Conservation (phyloP, 2,113 vertebrate species). For the Okapia johnstoni region DNA sequence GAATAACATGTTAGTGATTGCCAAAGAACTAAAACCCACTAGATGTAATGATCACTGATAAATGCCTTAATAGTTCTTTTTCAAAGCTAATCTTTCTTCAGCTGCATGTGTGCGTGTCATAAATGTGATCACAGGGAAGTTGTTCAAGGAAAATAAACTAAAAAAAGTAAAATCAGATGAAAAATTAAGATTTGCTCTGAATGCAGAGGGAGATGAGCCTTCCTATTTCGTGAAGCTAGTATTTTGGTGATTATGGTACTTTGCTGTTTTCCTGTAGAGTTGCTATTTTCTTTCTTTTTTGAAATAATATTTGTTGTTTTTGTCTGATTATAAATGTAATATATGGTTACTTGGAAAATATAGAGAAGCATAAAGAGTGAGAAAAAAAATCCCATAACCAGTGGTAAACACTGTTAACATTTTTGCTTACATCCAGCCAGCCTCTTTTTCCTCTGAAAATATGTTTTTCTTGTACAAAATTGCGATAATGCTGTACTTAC, state of each 20-base stretch:
- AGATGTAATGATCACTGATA: slow-evolving; percentile 28
- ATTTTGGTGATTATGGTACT: slow-evolving; percentile 18
- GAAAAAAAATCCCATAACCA: slow-evolving; percentile 22
- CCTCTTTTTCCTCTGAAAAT: slow-evolving; percentile 50
- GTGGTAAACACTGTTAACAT: slow-evolving; percentile 39
- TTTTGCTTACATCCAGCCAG: slow-evolving; percentile 33
- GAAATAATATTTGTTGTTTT: slow-evolving; percentile 43
- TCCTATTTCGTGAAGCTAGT: slow-evolving; percentile 4
- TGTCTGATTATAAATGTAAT: slow-evolving; percentile 38
- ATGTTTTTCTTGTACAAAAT: slow-evolving; percentile 57
- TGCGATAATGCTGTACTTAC: slow-evolving; percentile 49
- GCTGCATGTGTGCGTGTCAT: not conserved
- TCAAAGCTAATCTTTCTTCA: slow-evolving; percentile 20
- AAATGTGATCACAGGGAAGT: not conserved
- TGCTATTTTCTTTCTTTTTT: slow-evolving; percentile 47
- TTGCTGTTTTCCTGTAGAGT: slow-evolving; percentile 42
- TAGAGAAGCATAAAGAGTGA: slow-evolving; percentile 32
- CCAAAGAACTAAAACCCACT: slow-evolving; percentile 32
- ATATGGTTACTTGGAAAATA: slow-evolving; percentile 53
- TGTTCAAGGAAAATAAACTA: slow-evolving; percentile 30
- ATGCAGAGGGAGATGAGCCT: not conserved
- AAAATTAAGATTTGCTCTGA: slow-evolving; percentile 8
- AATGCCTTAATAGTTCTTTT: slow-evolving; percentile 34
- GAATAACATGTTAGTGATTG: slow-evolving; percentile 17
- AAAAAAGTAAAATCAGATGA: not conserved